These are phyloP conservation scores for Platalea minor DNA, from an alignment of 2,797 vertebrate genomes.

Conservation along the genomic window DNA sequence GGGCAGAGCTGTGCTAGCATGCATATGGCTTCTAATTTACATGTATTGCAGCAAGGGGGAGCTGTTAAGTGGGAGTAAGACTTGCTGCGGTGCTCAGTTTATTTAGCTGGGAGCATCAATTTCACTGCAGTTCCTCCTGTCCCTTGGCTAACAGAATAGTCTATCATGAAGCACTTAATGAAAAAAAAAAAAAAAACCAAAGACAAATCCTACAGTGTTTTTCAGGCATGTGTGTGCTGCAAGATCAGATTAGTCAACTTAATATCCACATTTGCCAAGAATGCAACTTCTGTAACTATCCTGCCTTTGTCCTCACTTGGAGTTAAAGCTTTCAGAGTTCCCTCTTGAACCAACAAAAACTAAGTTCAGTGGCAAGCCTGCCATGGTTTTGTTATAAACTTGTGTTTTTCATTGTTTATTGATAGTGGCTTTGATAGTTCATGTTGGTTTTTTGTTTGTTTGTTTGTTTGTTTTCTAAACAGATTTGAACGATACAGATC, in stretches of 20 bases:
- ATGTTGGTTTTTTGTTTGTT: background rate
- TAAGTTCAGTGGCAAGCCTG: background rate
- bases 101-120: conserved; percentile 9
- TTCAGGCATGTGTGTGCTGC: background rate
- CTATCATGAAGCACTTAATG: conserved; percentile 4
- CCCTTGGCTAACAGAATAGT: background rate
- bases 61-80: conserved; percentile 31
- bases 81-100: background rate
- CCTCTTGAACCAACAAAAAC: background rate
- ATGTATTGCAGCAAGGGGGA: conserved; percentile 45
- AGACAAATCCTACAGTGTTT: background rate
- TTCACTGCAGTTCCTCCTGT: background rate
- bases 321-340: background rate
- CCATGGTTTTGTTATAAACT: background rate
- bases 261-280: background rate
- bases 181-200: background rate
- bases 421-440: background rate
- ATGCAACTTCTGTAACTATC: background rate
- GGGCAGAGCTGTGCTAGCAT: background rate
- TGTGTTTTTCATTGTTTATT: background rate
- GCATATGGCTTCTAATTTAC: background rate
- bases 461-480: background rate
- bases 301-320: background rate
- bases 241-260: background rate
- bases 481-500: conserved; percentile 94